Percentiles rank a stretch among this genome's conserved stretches.
Conservation (phyloP, 2,797 vertebrate genomes). For the Amphiprion clarkii region DNA sequence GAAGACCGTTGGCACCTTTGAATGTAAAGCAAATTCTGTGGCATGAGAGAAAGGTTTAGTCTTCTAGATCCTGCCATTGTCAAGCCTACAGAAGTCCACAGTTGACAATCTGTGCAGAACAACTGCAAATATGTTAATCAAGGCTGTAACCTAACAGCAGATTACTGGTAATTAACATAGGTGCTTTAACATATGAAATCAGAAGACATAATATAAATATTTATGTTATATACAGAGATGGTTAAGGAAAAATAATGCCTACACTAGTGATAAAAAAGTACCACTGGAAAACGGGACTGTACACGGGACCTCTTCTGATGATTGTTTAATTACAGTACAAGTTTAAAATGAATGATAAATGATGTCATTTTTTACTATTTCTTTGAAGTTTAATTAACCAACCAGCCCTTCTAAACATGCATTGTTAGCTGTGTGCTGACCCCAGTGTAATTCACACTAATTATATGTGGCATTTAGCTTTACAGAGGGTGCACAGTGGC, state of each 20-base stretch:
- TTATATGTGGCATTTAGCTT: conserved; percentile 50
- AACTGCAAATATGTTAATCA: conserved; percentile 1
- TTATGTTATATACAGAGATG: not conserved
- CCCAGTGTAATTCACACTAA: conserved; percentile 47
- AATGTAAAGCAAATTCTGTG: not conserved
- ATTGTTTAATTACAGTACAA: conserved; percentile 1
- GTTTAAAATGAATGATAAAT: not conserved
- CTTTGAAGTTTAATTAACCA: conserved; percentile 3
- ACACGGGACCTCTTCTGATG: not conserved
- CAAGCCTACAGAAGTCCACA: not conserved
- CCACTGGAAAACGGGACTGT: not conserved
- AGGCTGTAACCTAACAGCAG: not conserved
- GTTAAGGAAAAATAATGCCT: conserved; percentile 2
- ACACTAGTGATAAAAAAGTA: not conserved
- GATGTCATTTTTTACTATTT: not conserved
- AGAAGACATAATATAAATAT: conserved; percentile 2
- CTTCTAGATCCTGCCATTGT: not conserved
- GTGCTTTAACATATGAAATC: conserved; percentile 11
- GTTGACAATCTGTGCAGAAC: not conserved
- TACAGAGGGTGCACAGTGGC: too few species aligned
- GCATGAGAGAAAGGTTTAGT: not conserved
- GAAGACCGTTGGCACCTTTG: conserved; percentile 6
- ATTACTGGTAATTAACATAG: not conserved
- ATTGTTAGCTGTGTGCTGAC: conserved; percentile 46
- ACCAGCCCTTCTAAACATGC: not conserved